Evolutionary conservation across 92 coral and sea anemone species (phyloP).

Genomic region (Zoanthus solanderi): DNA sequence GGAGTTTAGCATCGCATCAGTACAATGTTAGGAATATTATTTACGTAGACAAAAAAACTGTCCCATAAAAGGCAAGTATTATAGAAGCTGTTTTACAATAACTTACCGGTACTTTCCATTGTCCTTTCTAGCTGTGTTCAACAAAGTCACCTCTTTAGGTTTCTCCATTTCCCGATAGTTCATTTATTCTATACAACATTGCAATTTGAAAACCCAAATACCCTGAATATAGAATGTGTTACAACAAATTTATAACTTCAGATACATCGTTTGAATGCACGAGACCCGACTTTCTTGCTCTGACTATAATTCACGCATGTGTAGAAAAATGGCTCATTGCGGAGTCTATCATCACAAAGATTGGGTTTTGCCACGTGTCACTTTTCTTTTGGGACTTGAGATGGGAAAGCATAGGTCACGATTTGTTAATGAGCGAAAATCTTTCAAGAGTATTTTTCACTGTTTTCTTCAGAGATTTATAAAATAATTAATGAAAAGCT

Average conservation of each 20-base stretch:
- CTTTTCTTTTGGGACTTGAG: not conserved
- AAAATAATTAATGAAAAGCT: too few relatives aligned
- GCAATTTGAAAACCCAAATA: not conserved
- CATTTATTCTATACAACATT: not conserved
- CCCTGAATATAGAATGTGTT: not conserved
- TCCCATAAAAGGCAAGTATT: not conserved
- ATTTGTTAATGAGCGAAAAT: too few relatives aligned
- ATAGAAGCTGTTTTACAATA: not conserved
- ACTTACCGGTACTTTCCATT: conserved; percentile 10
- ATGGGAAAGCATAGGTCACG: too few relatives aligned
- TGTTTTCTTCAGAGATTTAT: too few relatives aligned
- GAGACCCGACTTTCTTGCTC: not conserved
- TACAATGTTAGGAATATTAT: not conserved
- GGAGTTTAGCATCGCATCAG: not conserved
- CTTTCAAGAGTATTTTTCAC: too few relatives aligned
- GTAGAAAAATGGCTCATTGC: not conserved
- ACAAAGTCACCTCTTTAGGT: not conserved
- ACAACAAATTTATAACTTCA: not conserved
- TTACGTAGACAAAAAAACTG: not conserved
- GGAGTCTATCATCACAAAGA: not conserved
- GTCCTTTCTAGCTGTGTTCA: not conserved
- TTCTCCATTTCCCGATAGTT: not conserved
- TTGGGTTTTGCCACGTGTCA: conserved; percentile 12
- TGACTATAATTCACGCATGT: not conserved
- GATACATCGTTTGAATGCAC: not conserved